Conservation (phyloP, 2,797 vertebrate species). For the Mallotus villosus region DNA sequence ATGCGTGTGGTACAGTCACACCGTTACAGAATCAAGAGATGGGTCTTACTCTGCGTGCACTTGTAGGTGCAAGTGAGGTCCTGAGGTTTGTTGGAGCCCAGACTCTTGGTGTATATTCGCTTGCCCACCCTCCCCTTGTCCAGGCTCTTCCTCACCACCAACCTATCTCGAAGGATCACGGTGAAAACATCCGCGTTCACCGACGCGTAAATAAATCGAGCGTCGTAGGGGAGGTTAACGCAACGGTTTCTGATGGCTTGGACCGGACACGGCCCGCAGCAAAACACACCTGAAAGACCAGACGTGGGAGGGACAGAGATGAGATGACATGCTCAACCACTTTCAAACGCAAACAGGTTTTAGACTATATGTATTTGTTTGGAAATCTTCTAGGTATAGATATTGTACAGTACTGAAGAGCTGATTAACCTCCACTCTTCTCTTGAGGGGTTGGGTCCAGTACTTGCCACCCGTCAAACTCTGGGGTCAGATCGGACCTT, state of each 20-base stretch:
- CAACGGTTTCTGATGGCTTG: conserved; percentile 71
- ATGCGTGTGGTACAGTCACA: too few species aligned
- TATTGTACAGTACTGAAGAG: too few species aligned
- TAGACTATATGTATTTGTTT: too few species aligned
- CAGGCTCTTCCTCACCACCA: conserved; percentile 68
- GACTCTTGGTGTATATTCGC: conserved; percentile 83
- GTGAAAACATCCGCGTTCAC: conserved; percentile 79
- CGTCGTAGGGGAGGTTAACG: conserved; percentile 68
- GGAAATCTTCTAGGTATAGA: too few species aligned
- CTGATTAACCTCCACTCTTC: conserved; percentile 73
- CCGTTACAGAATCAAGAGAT: too few species aligned
- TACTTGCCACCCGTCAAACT: conserved; percentile 85
- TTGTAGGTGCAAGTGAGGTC: conserved; percentile 81
- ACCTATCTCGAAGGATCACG: conserved; percentile 65
- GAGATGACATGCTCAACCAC: too few species aligned
- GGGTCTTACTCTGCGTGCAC: conserved; percentile 68
- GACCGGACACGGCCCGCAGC: conserved; percentile 82
- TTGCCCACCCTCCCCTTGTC: conserved; percentile 72
- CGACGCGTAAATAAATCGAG: conserved; percentile 77
- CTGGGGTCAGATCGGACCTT: conserved; percentile 75
- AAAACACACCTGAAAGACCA: conserved; percentile 68
- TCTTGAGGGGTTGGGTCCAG: conserved; percentile 86
- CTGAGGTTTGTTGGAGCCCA: conserved; percentile 69
- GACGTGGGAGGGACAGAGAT: too few species aligned
- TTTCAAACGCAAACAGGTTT: too few species aligned